Evolutionary conservation across 2,888 invertebrate species (phyloP), one percentile per base, ranked within the genome.

Genomic region (Eupithecia vulgata): DNA sequence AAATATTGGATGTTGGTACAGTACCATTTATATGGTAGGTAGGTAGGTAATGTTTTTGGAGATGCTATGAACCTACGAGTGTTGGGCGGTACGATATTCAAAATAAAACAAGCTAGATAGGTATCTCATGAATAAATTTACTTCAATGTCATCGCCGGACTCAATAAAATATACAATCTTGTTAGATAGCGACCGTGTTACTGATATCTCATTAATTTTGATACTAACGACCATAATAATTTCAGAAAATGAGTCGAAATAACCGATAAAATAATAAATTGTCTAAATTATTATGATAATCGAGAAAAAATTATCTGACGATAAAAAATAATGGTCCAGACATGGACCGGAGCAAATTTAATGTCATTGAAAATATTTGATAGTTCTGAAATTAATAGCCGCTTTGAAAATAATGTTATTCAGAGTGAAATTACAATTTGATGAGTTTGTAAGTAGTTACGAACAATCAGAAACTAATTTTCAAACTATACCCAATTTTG

Each of bases 201-300:
- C 67, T 65, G 40, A 75, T 75, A 74, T 69, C 65, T 59, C 59
- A 72, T 65, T 66, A 42, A 17, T 72, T 72, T 74, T 71, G 71
- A 68, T 72, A 78, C 59, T 62, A 74, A 73, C 68, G 72, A 66
- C 69, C 52, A 48, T 71, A 45, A 65, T 71, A 57, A 75, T 71
- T 76, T 64, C 70, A 37, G 62, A 64, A 72, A 72, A 76, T 48
- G 37, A 40, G 1, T 8, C 65, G 65, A 21, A 65, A 65, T 40
- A 13, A 10, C n/a, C 70, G 65, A 70, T 70, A 72, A 37, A 40
- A 35, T 57, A 67, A 42, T 67, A 75, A 64, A 15, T 40, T 37
- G 35, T 25, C 7, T 45, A 25, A 37, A 70, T 45, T 40, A 42
- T 30, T 52, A 42, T 37, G 67, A 59, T 68, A 61, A 67, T 70